A percentile compares a stretch with the other conserved stretches of the same genome.
Evolutionary conservation across 2,888 invertebrate species (phyloP).

Genomic region (Dolichomitus sp.): DNA sequence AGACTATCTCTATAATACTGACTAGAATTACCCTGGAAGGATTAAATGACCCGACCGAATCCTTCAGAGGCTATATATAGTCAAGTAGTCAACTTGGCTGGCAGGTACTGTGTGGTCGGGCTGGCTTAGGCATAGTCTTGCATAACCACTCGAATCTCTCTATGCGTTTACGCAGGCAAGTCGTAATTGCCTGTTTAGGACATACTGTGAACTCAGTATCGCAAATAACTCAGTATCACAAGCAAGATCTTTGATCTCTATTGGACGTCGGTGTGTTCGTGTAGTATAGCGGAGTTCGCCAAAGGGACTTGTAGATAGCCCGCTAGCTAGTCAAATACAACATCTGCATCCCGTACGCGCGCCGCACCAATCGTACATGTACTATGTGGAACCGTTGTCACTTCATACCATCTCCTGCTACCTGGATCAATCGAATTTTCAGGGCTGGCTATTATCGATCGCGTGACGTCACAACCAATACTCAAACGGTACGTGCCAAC

Average conservation of each 20-base stretch:
- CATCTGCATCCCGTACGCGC: slow-evolving; percentile 36
- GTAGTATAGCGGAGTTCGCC: slow-evolving; percentile 39
- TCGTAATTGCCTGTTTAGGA: slow-evolving; percentile 73
- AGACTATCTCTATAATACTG: background rate
- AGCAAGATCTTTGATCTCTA: slow-evolving; percentile 66
- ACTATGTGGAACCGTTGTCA: slow-evolving; percentile 6
- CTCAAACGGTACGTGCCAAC: background rate
- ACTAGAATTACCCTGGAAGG: slow-evolving; percentile 10
- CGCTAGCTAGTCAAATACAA: slow-evolving; percentile 58
- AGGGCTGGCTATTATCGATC: slow-evolving; percentile 38
- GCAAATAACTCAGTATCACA: slow-evolving; percentile 62
- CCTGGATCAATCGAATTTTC: slow-evolving; percentile 49
- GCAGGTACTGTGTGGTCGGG: background rate
- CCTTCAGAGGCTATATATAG: slow-evolving; percentile 1
- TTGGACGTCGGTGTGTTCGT: slow-evolving; percentile 16
- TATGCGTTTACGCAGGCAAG: slow-evolving; percentile 58
- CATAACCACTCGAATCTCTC: slow-evolving; percentile 50
- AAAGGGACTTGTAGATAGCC: slow-evolving; percentile 65
- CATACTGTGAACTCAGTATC: slow-evolving; percentile 59
- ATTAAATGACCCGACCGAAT: background rate
- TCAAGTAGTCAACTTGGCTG: background rate
- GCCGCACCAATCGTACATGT: background rate
- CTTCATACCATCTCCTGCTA: background rate
- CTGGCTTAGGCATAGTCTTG: slow-evolving; percentile 20
- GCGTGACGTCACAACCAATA: background rate